A percentile compares a stretch with the other conserved stretches of the same genome.
These are phyloP conservation scores for Phrynosoma blainvillii DNA, from an alignment of 2,113 vertebrate genomes.

Conservation along the genomic window DNA sequence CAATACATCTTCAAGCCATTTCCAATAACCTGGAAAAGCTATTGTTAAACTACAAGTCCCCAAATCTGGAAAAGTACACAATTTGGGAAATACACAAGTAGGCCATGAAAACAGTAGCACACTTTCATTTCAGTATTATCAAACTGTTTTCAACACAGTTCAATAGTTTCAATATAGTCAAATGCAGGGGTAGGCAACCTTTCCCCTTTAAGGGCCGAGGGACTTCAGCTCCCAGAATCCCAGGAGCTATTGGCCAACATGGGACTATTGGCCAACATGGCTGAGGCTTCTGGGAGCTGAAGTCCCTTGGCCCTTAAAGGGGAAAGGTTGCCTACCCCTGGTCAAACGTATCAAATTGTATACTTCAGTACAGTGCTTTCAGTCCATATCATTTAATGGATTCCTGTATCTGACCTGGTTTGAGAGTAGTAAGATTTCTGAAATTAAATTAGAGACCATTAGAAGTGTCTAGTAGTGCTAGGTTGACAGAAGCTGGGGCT, in stretches of 20 bases:
- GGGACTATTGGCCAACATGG: no score
- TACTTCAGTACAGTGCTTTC: background rate
- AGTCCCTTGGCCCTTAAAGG: no score
- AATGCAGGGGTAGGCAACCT: no score
- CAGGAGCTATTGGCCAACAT: no score
- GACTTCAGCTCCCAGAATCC: no score
- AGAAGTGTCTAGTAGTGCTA: background rate
- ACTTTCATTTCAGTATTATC: background rate
- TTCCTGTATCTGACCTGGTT: background rate
- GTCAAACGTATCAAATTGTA: background rate
- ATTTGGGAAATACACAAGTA: background rate
- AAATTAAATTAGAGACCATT: background rate
- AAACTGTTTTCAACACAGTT: background rate
- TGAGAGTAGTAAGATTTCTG: background rate
- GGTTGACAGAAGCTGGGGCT: no score
- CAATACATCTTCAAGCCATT: background rate
- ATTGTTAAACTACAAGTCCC: no score
- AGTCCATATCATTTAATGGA: background rate
- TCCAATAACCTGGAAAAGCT: no score
- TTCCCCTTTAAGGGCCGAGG: no score
- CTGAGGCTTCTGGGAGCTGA: no score
- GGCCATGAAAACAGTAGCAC: background rate
- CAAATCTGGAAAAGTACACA: no score
- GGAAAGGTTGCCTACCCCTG: no score
- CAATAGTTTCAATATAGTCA: background rate